phyloP scores from a whole-genome alignment of 2,888 invertebrate genomes.

The Cheilosia grossa region DNA sequence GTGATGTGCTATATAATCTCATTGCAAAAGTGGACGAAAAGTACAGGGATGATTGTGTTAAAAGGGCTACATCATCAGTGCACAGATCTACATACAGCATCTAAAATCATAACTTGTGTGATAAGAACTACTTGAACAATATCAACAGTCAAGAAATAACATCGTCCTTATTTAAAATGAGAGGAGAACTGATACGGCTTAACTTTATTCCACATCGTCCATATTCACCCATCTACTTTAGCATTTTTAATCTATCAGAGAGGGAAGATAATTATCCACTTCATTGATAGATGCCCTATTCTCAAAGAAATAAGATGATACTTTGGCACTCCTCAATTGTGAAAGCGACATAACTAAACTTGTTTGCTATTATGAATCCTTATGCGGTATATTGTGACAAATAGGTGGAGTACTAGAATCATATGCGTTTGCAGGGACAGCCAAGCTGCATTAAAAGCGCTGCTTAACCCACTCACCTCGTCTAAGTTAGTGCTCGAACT shows the following conservation, averaged over 20 bases:
- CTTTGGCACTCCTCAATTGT: too few relatives aligned
- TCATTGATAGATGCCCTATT: too few relatives aligned
- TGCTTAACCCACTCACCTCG: too few relatives aligned
- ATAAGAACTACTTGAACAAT: not conserved
- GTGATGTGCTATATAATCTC: too few relatives aligned
- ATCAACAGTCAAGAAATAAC: not conserved
- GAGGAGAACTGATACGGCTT: not conserved
- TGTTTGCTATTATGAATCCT: too few relatives aligned
- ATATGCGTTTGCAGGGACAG: too few relatives aligned
- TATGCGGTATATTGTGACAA: too few relatives aligned
- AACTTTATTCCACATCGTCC: not conserved
- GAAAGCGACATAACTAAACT: too few relatives aligned
- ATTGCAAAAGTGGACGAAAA: not conserved
- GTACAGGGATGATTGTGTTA: not conserved
- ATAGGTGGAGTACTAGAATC: too few relatives aligned
- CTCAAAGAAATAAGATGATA: too few relatives aligned
- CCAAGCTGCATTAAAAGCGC: too few relatives aligned
- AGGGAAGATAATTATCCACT: not conserved
- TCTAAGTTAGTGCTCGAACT: too few relatives aligned
- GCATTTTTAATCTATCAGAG: not conserved
- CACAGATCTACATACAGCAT: not conserved
- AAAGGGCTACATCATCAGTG: not conserved
- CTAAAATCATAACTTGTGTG: not conserved
- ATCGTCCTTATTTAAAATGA: not conserved
- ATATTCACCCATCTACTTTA: not conserved